Evolutionary conservation across 2,797 vertebrate genomes (phyloP), one percentile per base, ranked within the genome.

Genomic region (Manis javanica): DNA sequence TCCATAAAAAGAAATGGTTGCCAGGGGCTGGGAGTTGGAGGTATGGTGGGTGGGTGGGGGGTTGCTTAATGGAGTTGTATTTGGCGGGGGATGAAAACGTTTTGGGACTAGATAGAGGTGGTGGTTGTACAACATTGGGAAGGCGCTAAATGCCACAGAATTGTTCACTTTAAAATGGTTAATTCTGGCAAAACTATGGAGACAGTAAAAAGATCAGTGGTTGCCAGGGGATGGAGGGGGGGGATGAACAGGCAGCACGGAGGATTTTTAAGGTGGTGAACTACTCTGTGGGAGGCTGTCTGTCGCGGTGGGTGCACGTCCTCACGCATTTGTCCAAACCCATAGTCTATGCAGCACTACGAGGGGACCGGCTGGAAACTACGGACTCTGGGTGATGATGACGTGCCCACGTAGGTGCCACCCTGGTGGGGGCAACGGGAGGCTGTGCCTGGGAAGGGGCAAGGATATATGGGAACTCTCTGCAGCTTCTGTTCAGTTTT

Each of bases 391-490:
- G 85, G 31, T 24, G 39, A 46, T 1, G 1, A 42, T 13, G 24
- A 23, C 8, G 3, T 26, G 19, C 37, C 4, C 31, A 6, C 55
- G 11, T 34, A 15, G 9, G 21, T 5, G 5, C 24, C 0, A 0
- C 64, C n/a, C 42, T 83, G 81, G 49, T 5, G 46, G 23, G 24
- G 49, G 29, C 68, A 49, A 34, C 2, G 3, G 7, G 59, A 2
- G 37, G 7, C 37, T 4, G 7, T 6, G 2, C 15, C 5, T 1
- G 7, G 3, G 12, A 1, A 1, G 18, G 53, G 37, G 31, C 3
- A 21, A n/a, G 7, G 16, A 5, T 21, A 23, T 6, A 51, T 11
- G 49, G 63, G 51, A 53, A 57, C 9, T 26, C 39, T 55, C 77
- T 37, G 53, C 13, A 71, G 23, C 23, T 71, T 81, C 23, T 59